These are phyloP conservation scores for Clarias fuscus DNA, from an alignment of 2,797 vertebrate genomes.

Conservation along the genomic window DNA sequence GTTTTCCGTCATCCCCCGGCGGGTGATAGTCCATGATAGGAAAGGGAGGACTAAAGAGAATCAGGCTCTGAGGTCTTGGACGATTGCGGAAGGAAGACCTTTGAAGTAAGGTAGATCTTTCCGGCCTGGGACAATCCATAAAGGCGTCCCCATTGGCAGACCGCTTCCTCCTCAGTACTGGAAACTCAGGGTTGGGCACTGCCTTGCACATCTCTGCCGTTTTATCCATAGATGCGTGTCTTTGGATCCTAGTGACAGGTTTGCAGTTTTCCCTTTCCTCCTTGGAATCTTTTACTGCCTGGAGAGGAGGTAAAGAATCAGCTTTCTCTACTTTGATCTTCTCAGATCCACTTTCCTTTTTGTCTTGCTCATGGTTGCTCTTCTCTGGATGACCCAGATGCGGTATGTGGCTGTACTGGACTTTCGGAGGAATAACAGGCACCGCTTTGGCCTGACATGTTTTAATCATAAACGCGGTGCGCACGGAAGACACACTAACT, in stretches of 20 bases:
- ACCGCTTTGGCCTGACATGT: conserved; percentile 94
- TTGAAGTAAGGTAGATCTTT: conserved; percentile 79
- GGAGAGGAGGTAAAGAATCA: conserved; percentile 64
- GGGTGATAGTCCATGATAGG: conserved; percentile 94
- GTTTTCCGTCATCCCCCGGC: conserved; percentile 82
- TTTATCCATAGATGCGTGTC: conserved; percentile 65
- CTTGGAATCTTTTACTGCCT: conserved; percentile 73
- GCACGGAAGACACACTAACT: conserved; percentile 90
- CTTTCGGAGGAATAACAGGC: conserved; percentile 90
- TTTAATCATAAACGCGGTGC: conserved; percentile 96
- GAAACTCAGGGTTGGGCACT: conserved; percentile 69
- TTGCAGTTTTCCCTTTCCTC: conserved; percentile 81
- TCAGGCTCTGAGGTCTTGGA: conserved; percentile 94
- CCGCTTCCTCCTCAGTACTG: conserved; percentile 81
- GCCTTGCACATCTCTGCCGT: conserved; percentile 66
- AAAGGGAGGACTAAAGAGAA: conserved; percentile 94
- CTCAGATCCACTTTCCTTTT: conserved; percentile 65
- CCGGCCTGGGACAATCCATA: conserved; percentile 85
- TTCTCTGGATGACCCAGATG: conserved; percentile 78
- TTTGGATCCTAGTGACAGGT: conserved; percentile 64
- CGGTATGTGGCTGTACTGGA: conserved; percentile 95
- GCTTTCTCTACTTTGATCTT: conserved; percentile 65
- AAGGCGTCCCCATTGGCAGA: conserved; percentile 83
- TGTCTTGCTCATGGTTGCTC: conserved; percentile 62
- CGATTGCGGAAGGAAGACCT: conserved; percentile 90